A percentile compares a stretch with the other conserved stretches of the same genome.
phyloP scores from a whole-genome alignment of 2,113 vertebrate species.

The Tauraco erythrolophus region DNA sequence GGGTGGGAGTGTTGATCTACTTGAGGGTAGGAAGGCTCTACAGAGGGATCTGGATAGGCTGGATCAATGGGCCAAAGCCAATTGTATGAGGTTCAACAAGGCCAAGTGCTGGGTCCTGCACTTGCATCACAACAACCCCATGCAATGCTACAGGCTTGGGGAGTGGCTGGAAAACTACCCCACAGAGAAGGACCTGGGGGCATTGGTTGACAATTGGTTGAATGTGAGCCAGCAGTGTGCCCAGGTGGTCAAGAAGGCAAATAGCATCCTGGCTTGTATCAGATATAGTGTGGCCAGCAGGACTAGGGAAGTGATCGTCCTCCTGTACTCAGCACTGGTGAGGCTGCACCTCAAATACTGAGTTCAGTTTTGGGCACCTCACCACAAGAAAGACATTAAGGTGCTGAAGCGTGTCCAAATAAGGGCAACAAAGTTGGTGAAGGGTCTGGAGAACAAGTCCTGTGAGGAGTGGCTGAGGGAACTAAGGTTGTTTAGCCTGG shows the following conservation, averaged over 20 bases:
- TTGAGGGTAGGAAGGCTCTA: neutral
- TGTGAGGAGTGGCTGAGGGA: neutral
- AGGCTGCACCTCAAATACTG: fast-evolving
- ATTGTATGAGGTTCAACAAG: too few relatives aligned
- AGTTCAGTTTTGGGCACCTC: neutral
- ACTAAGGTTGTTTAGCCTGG: neutral
- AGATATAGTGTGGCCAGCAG: neutral
- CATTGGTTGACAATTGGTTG: neutral
- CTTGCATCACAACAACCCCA: neutral
- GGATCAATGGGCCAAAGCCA: fast-evolving
- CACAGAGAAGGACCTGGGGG: neutral
- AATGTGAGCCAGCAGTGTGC: neutral
- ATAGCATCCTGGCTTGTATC: neutral
- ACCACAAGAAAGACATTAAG: neutral
- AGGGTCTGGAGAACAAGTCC: neutral
- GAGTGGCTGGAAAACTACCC: neutral
- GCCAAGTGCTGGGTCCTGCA: neutral
- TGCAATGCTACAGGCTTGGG: neutral
- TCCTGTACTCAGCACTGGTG: neutral
- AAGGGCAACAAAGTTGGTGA: neutral
- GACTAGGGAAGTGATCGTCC: fast-evolving
- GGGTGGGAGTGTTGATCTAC: neutral
- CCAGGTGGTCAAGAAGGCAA: neutral
- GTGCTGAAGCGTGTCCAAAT: neutral
- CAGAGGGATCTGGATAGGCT: neutral